Percentiles rank a stretch among this genome's conserved stretches.
Conservation (phyloP, 2,888 invertebrate species). For the Himalopsyche anomala region DNA sequence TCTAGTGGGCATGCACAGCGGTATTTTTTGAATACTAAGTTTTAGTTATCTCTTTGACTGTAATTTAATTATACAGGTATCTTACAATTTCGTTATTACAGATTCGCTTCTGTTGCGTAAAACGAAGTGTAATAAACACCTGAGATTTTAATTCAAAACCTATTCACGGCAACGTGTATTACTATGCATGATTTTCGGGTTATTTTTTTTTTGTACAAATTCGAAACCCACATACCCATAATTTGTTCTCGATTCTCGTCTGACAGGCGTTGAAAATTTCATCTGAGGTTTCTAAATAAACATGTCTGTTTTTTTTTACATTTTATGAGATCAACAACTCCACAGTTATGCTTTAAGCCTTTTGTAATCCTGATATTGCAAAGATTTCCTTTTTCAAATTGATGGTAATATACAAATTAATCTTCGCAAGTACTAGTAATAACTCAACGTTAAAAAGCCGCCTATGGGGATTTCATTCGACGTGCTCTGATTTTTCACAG, state of each 20-base stretch:
- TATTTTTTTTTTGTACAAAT: slow-evolving; percentile 6
- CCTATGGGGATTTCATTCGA: background rate
- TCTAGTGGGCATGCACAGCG: no score
- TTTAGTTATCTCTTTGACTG: no score
- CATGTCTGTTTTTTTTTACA: background rate
- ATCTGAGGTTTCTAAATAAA: background rate
- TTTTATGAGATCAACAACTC: slow-evolving; percentile 2
- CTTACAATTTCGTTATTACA: background rate
- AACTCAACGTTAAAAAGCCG: background rate
- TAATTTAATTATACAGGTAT: no score
- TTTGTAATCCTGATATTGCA: slow-evolving; percentile 30
- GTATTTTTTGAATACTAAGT: no score
- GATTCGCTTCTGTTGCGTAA: slow-evolving; percentile 34
- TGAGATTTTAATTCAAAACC: background rate
- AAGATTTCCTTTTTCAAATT: background rate
- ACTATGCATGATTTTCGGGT: background rate
- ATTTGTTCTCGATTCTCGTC: background rate
- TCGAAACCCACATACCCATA: slow-evolving; percentile 12
- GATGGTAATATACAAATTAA: background rate
- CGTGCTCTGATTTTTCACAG: background rate
- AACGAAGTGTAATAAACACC: background rate
- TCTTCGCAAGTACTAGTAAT: background rate
- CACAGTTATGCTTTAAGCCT: background rate
- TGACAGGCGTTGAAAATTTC: slow-evolving; percentile 32
- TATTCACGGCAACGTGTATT: background rate